These are phyloP conservation scores for Sympetrum striolatum DNA, from an alignment of 2,888 invertebrate genomes.

Conservation along the genomic window DNA sequence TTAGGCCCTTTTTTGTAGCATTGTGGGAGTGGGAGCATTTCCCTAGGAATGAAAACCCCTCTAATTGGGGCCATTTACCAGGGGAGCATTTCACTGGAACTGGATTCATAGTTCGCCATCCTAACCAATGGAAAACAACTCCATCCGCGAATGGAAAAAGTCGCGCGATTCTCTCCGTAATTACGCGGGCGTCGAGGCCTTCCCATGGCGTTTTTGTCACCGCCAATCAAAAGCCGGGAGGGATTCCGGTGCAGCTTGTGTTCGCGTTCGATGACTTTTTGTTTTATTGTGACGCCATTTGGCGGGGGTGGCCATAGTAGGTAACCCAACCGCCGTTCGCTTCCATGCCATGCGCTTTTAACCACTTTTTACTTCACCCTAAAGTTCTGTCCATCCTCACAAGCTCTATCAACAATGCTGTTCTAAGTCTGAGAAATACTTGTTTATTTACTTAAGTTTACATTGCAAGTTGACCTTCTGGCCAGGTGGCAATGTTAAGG, in stretches of 20 bases:
- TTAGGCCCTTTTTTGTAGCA: too few species aligned
- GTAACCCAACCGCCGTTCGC: neutral
- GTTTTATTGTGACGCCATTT: neutral
- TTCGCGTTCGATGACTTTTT: neutral
- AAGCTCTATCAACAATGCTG: neutral
- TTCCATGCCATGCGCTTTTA: neutral
- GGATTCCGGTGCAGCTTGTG: neutral
- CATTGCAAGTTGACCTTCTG: too few species aligned
- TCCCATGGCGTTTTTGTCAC: neutral
- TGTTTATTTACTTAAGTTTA: too few species aligned
- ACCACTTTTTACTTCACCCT: too few species aligned
- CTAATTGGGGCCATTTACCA: neutral
- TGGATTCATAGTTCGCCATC: neutral
- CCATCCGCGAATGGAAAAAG: neutral
- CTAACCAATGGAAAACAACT: neutral
- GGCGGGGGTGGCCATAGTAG: neutral
- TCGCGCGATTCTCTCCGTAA: neutral
- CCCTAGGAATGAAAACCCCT: neutral
- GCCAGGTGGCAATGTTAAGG: too few species aligned
- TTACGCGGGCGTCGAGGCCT: neutral
- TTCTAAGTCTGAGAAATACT: neutral
- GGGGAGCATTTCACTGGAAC: neutral
- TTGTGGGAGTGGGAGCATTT: too few species aligned
- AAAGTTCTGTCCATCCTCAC: neutral
- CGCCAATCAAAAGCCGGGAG: neutral